These are phyloP conservation scores for Hirundichthys speculiger DNA, from an alignment of 2,113 vertebrate genomes.

Conservation along the genomic window DNA sequence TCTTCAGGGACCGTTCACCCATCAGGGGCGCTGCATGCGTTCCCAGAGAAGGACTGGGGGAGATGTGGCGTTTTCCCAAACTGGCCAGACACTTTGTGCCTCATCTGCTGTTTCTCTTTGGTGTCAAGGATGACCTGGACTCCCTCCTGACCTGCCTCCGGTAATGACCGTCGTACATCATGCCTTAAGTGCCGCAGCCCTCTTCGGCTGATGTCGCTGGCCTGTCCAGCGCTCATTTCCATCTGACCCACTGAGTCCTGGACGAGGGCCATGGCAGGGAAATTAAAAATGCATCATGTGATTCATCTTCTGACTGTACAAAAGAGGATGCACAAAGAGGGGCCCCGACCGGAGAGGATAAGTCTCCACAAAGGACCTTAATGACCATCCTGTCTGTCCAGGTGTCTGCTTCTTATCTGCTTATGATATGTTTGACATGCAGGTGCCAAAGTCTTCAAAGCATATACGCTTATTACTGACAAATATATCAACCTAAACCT, in stretches of 20 bases:
- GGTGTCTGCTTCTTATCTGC: slow-evolving; percentile 24
- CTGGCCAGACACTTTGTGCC: slow-evolving; percentile 60
- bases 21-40: slow-evolving; percentile 42
- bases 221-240: slow-evolving; percentile 72
- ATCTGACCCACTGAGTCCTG: slow-evolving; percentile 76
- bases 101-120: slow-evolving; percentile 57
- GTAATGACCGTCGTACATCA: slow-evolving; percentile 84
- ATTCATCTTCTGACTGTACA: slow-evolving; percentile 76
- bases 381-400: slow-evolving; percentile 42
- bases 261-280: slow-evolving; percentile 74
- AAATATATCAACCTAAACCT: slow-evolving; percentile 15
- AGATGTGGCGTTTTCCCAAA: slow-evolving; percentile 62
- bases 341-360: slow-evolving; percentile 56
- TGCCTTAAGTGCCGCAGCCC: slow-evolving; percentile 78
- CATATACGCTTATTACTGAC: slow-evolving; percentile 36
- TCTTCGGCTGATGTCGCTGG: slow-evolving; percentile 60
- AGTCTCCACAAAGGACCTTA: slow-evolving; percentile 63
- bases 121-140: slow-evolving; percentile 64
- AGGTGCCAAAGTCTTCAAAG: slow-evolving; percentile 7
- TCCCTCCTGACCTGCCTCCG: slow-evolving; percentile 74
- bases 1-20: slow-evolving; percentile 65
- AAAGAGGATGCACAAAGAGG: slow-evolving; percentile 43
- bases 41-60: slow-evolving; percentile 35
- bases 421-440: slow-evolving; percentile 20
- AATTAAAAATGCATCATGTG: slow-evolving; percentile 76